Conservation (phyloP, 2,888 invertebrate species). For the Alloscopus bannaensis region DNA sequence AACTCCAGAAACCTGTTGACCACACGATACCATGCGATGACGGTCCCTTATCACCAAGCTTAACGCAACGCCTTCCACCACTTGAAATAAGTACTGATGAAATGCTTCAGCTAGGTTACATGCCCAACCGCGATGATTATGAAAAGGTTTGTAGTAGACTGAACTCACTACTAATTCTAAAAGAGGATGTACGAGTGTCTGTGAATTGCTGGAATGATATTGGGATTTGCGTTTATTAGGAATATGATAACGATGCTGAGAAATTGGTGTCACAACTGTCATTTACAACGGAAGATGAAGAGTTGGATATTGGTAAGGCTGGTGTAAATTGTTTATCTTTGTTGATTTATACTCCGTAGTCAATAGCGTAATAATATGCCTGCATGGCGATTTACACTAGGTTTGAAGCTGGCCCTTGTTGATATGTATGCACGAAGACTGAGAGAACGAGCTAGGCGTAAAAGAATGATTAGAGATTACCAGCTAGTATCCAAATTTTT, state of each 20-base stretch:
- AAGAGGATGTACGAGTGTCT: not conserved
- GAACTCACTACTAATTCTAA: too few species aligned
- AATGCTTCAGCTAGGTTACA: conserved; percentile 91
- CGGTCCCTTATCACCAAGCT: conserved; percentile 86
- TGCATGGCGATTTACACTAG: conserved; percentile 19
- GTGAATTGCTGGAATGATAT: not conserved
- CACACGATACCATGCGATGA: conserved; percentile 83
- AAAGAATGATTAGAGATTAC: conserved; percentile 92
- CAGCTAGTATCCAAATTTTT: conserved; percentile 92
- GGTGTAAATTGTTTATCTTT: not conserved
- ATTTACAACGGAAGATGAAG: conserved; percentile 88
- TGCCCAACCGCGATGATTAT: conserved; percentile 97
- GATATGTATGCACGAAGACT: conserved; percentile 92
- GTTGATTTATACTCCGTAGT: not conserved
- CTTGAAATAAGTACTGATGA: conserved; percentile 89
- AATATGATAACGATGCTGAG: conserved; percentile 94
- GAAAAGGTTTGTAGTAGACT: conserved; percentile 82
- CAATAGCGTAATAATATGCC: not conserved
- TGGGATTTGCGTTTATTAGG: conserved; percentile 81
- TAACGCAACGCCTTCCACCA: conserved; percentile 85
- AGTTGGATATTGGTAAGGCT: conserved; percentile 86
- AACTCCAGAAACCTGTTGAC: conserved; percentile 81
- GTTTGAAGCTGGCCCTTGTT: conserved; percentile 90
- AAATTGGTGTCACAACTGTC: conserved; percentile 90
- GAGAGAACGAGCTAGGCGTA: conserved; percentile 90